A percentile compares a stretch with the other conserved stretches of the same genome.
Evolutionary conservation across 2,888 invertebrate species (phyloP).

Genomic region (Alsophila aescularia): DNA sequence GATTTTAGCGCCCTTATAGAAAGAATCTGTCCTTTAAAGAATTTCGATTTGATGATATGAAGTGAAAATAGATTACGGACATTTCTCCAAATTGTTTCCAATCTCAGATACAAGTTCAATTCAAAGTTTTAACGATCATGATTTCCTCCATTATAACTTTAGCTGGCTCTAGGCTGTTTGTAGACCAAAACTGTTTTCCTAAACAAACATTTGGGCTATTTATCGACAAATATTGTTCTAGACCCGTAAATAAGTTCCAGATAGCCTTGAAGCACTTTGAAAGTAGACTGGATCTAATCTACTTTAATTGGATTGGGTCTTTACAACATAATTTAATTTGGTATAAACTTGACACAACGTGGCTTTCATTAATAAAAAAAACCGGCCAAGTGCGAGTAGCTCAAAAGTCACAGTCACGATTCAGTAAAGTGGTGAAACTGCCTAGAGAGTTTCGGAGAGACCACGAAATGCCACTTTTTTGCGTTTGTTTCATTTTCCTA

Average conservation of each 20-base stretch:
- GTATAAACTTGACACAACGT: not conserved
- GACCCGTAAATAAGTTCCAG: not conserved
- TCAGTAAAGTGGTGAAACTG: too few species aligned
- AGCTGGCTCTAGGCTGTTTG: constrained; percentile 7
- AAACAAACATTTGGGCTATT: constrained; percentile 6
- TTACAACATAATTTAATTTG: not conserved
- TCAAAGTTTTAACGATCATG: constrained; percentile 5
- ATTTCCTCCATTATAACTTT: constrained; percentile 14
- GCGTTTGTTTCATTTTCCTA: too few species aligned
- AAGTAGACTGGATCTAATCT: not conserved
- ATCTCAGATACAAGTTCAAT: constrained; percentile 9
- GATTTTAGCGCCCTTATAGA: constrained; percentile 15
- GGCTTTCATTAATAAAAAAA: too few species aligned
- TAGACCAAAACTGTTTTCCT: constrained; percentile 10
- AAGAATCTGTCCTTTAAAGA: constrained; percentile 3
- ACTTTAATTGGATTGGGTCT: not conserved
- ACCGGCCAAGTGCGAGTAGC: too few species aligned
- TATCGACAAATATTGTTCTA: constrained; percentile 10
- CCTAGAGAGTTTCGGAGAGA: too few species aligned
- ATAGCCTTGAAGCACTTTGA: not conserved
- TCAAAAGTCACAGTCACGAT: too few species aligned
- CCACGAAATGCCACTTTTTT: too few species aligned
- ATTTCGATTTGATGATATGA: constrained; percentile 1
- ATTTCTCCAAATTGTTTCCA: constrained; percentile 1
- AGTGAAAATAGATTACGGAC: constrained; percentile 6